phyloP scores from a whole-genome alignment of 2,888 invertebrate genomes.

The Synergus japonicus region DNA sequence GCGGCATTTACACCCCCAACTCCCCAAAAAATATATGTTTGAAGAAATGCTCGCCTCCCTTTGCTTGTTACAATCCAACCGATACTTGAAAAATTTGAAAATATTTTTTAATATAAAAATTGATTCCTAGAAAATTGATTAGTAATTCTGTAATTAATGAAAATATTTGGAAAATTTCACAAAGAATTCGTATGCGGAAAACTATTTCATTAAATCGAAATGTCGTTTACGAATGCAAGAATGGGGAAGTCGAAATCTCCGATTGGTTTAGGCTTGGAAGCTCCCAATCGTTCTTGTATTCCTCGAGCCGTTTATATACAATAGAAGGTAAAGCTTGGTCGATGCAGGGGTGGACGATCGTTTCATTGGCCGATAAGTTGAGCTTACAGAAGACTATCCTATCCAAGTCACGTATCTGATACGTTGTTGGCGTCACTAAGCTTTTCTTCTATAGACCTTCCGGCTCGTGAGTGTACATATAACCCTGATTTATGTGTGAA shows the following conservation, averaged over 20 bases:
- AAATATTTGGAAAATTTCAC: neutral
- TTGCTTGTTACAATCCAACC: too few relatives aligned
- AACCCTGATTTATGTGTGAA: conserved; percentile 24
- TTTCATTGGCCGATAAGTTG: conserved; percentile 38
- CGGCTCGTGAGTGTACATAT: conserved; percentile 19
- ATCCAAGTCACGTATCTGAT: conserved; percentile 40
- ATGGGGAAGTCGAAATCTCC: conserved; percentile 9
- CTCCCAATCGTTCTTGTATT: conserved; percentile 37
- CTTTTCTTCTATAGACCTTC: conserved; percentile 38
- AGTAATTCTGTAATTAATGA: too few relatives aligned
- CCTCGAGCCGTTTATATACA: conserved; percentile 32
- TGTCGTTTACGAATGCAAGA: conserved; percentile 1
- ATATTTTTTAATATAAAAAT: too few relatives aligned
- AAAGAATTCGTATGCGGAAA: neutral
- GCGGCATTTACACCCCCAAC: too few relatives aligned
- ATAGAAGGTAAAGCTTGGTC: conserved; percentile 28
- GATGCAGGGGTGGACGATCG: conserved; percentile 31
- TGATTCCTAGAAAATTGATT: too few relatives aligned
- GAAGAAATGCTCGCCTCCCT: too few relatives aligned
- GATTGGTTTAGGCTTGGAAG: conserved; percentile 24
- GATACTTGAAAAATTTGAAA: too few relatives aligned
- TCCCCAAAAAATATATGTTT: too few relatives aligned
- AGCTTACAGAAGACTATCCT: conserved; percentile 33
- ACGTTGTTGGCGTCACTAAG: conserved; percentile 41
- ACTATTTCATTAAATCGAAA: conserved; percentile 20